Evolutionary conservation across 2,113 vertebrate species (phyloP), one percentile per base, ranked within the genome.

Genomic region (Cephalopterus ornatus): DNA sequence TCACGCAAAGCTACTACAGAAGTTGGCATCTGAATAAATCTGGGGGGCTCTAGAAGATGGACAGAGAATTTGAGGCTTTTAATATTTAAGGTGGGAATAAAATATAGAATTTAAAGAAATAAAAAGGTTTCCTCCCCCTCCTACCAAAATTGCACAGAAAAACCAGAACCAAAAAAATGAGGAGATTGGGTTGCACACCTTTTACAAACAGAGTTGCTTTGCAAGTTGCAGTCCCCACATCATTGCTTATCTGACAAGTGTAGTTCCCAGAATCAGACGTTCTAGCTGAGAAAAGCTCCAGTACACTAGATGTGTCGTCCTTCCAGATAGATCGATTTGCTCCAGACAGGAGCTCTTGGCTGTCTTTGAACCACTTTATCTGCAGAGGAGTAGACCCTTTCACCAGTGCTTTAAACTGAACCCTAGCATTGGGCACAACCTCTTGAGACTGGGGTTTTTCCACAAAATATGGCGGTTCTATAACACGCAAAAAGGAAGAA

Each of bases 301-400:
- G 95, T 24, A 98, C 97, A 90, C 98, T 99, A 44, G 99, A 99
- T 11, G 98, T 98, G 89, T 99, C 98, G 10, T 99, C 99, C 97
- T 99, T 99, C 97, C 98, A 98, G 87, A 99, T 97, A 4, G 97
- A 98, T 94, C 98, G 98, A 96, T 98, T 98, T 4, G 98, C 97
- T 47, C 98, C 98, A 3, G 99, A 98, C 49, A 98, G 92, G 78
- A 99, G 95, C 93, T 99, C 99, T 89, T 99, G 99, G 96, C 98
- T 98, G 93, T 99, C 98, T 97, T 99, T 99, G 98, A 99, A 99
- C 99, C 99, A 99, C 83, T 99, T 99, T 92, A 99, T 99, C 53
- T 98, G 98, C 94, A 99, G 95, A 33, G 99, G 99, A 15, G 98
- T 97, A 6, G 99, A 99, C 58, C 99, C 99, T 86, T 98, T 98